Base-by-base conservation (phyloP, 2,888 invertebrate species). In the Epistrophe grossulariae region DNA sequence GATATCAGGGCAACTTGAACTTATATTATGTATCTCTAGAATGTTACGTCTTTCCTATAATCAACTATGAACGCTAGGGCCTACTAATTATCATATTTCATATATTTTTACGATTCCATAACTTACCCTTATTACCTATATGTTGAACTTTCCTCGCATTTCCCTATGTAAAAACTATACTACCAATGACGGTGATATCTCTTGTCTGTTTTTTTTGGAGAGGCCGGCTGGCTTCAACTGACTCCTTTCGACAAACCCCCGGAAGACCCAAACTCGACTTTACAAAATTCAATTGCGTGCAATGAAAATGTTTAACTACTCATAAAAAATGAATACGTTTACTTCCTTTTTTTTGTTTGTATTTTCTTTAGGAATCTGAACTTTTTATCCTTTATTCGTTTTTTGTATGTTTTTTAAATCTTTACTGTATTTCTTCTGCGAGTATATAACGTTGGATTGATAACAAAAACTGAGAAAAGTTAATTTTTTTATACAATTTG, bases 241-340 rank as follows among this genome's bases (percentile, higher is more conserved):
- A 45, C 45, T 17, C 17, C 2, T 17, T 48, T 48, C 17, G 4
- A 48, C 8, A 45, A 2, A 9, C n/a, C n/a, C 48, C n/a, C 48
- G 8, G 8, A 13, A 45, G n/a, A 3, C 17, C 7, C 17, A n/a
- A 13, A 45, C 45, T 43, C 15, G 15, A 11, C 15, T 45, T 15
- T 43, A 6, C 45, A 45, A 45, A 40, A 55, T 52, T 64, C 79
- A 76, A 43, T 84, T 77, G 84, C 72, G 71, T 81, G 79, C 62
- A 74, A 10, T 70, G 62, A 48, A 74, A 28, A 79, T 70, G 70
- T 70, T 74, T 64, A 64, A 79, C 83, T 55, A 66, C 84, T 72
- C 72, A 24, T 24, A 24, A 24, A 24, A 24, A 24, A 24, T 24
- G 1, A 2, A 80, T 80, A 84, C 60, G 72, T 24, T 24, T 24